Base-by-base conservation (phyloP, 2,797 vertebrate genomes). In the Catamblyrhynchus diadema region DNA sequence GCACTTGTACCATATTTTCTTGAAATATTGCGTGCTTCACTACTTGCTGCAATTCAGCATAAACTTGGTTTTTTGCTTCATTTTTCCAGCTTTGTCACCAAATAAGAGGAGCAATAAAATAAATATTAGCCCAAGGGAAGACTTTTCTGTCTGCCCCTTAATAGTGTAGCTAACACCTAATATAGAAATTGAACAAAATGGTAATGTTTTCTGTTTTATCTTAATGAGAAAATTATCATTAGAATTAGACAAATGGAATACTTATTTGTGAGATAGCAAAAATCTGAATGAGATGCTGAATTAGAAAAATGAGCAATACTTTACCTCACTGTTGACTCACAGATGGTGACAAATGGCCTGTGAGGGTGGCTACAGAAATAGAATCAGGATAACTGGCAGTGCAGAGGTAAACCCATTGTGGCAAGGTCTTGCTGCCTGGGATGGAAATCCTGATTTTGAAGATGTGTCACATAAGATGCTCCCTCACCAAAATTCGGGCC, bases 401-500 rank as follows among this genome's bases (percentile, higher is more conserved):
- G 10, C 8, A 23, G 24, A 69, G 28, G 42, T n/a, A 57, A 75
- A 64, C 6, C 17, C 12, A 45, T 45, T 1, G 0, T 39, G 44
- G 44, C 28, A 44, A 77, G n/a, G 22, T 50, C 30, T 37, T 44
- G 8, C 28, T 89, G n/a, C 21, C 37, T 22, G 21, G n/a, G 15
- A 12, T 57, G 28, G 20, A 45, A 50, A 39, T 27, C 24, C 14
- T 62, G 20, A 6, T 62, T 64, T 33, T 77, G 50, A 51, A 45
- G 17, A 18, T 33, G 39, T 77, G 44, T 23, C 24, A 13, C 21
- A 2, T 15, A 4, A 33, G 37, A 9, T n/a, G 23, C 5, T 37
- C 20, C 37, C 44, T 44, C 23, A 32, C 14, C n/a, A 30, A 54
- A 14, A 50, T 6, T 2, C 0, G 0, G 15, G 44, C 12, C 44